These are phyloP conservation scores for Lasius fuliginosus DNA, from an alignment of 2,888 invertebrate genomes.

Conservation along the genomic window DNA sequence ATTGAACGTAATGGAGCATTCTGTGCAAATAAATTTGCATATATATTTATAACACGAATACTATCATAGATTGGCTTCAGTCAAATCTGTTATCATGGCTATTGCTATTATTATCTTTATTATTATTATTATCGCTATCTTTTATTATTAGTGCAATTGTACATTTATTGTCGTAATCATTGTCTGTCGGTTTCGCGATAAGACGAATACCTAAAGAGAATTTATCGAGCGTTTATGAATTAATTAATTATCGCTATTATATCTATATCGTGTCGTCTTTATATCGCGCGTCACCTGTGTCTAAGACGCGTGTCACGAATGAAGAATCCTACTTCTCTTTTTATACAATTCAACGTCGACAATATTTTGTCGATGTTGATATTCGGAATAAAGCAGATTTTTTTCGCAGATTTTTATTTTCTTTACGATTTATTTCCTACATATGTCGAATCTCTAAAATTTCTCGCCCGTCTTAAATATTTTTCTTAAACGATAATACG, in stretches of 20 bases:
- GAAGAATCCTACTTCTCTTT: slow-evolving; percentile 6
- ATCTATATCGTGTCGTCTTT: slow-evolving; percentile 72
- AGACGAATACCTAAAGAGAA: slow-evolving; percentile 72
- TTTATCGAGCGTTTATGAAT: slow-evolving; percentile 74
- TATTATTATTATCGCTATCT: slow-evolving; percentile 57
- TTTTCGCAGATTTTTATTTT: slow-evolving; percentile 35
- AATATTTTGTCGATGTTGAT: slow-evolving; percentile 10
- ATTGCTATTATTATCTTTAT: slow-evolving; percentile 65
- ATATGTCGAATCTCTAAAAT: background rate
- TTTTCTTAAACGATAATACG: background rate
- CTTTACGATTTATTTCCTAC: slow-evolving; percentile 43
- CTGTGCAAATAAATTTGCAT: slow-evolving; percentile 58
- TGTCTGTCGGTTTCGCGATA: slow-evolving; percentile 64
- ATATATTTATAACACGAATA: slow-evolving; percentile 54
- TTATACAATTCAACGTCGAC: slow-evolving; percentile 21
- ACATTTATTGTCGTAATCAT: slow-evolving; percentile 69
- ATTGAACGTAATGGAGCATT: slow-evolving; percentile 55
- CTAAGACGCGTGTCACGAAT: slow-evolving; percentile 59
- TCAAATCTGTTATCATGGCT: slow-evolving; percentile 74
- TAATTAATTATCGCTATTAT: slow-evolving; percentile 73
- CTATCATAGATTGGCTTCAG: slow-evolving; percentile 68
- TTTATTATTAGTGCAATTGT: slow-evolving; percentile 64
- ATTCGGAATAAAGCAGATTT: slow-evolving; percentile 24
- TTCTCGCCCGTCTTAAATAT: background rate
- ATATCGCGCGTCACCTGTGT: slow-evolving; percentile 73